Evolutionary conservation across 1,140 invertebrate species (phyloP).

Genomic region (Lepidostoma basale): DNA sequence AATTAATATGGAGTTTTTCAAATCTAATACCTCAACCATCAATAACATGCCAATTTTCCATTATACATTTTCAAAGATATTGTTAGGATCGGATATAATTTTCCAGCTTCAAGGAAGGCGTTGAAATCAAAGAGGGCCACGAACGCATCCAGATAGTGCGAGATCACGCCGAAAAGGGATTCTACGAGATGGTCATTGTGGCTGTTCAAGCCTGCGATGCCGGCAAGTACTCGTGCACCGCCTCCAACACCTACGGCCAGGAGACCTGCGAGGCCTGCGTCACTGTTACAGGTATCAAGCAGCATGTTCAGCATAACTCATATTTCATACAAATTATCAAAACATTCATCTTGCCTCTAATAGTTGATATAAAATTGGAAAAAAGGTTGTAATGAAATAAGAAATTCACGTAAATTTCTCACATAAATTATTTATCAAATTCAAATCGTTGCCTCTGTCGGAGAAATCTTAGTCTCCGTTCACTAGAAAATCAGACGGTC

Average conservation of each 20-base stretch:
- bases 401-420: too few species aligned
- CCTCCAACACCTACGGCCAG: slow-evolving; percentile 84
- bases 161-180: slow-evolving; percentile 80
- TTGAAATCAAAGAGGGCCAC: slow-evolving; percentile 70
- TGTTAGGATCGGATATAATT: not conserved
- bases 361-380: slow-evolving; percentile 39
- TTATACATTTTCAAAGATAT: not conserved
- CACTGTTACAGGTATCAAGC: slow-evolving; percentile 72
- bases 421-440: too few species aligned
- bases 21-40: too few species aligned
- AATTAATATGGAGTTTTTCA: too few species aligned
- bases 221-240: slow-evolving; percentile 87
- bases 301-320: not conserved
- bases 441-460: too few species aligned
- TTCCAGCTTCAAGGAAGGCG: slow-evolving; percentile 81
- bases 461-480: too few species aligned
- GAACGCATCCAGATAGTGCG: slow-evolving; percentile 76
- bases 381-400: too few species aligned
- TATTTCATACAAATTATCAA: slow-evolving; percentile 19
- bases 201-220: slow-evolving; percentile 81
- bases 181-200: slow-evolving; percentile 88
- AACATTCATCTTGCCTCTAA: slow-evolving; percentile 48
- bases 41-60: too few species aligned
- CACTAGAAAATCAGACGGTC: too few species aligned
- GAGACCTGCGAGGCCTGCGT: slow-evolving; percentile 76